Evolutionary conservation across 2,888 invertebrate genomes (phyloP).

Genomic region (Spisula subtruncata): DNA sequence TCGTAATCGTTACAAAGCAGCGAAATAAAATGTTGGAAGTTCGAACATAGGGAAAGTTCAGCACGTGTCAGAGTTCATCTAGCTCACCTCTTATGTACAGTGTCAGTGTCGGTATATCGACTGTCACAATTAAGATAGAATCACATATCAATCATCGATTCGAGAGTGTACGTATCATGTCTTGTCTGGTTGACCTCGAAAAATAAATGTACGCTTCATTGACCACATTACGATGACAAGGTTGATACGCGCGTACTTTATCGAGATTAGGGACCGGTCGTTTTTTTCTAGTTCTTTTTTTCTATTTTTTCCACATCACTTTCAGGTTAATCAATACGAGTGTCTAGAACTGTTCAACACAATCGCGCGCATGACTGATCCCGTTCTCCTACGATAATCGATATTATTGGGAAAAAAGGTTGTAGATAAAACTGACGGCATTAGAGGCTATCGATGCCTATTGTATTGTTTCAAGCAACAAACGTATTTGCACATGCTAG

Average conservation of each 20-base stretch:
- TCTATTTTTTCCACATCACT: too few species aligned
- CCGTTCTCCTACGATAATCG: neutral
- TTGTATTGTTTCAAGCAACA: neutral
- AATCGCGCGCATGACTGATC: neutral
- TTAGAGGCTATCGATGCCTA: neutral
- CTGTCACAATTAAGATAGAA: conserved; percentile 19
- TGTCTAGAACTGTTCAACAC: conserved; percentile 21
- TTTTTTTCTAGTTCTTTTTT: too few species aligned
- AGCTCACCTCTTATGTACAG: neutral
- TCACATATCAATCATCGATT: conserved; percentile 20
- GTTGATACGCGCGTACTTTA: neutral
- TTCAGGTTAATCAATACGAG: neutral
- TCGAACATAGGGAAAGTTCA: conserved; percentile 13
- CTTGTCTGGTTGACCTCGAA: conserved; percentile 26
- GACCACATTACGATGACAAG: conserved; percentile 13
- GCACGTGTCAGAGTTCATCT: neutral
- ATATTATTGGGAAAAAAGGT: conserved; percentile 21
- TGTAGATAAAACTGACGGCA: neutral
- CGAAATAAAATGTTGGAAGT: neutral
- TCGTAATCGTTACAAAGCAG: conserved; percentile 6
- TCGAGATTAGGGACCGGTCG: neutral
- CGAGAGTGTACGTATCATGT: neutral
- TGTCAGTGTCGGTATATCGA: neutral
- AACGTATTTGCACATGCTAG: neutral
- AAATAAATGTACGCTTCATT: conserved; percentile 1